Percentiles rank a stretch among this genome's conserved stretches.
These are phyloP conservation scores for Parthenolecanium corni DNA, from an alignment of 2,888 invertebrate species.

Conservation along the genomic window DNA sequence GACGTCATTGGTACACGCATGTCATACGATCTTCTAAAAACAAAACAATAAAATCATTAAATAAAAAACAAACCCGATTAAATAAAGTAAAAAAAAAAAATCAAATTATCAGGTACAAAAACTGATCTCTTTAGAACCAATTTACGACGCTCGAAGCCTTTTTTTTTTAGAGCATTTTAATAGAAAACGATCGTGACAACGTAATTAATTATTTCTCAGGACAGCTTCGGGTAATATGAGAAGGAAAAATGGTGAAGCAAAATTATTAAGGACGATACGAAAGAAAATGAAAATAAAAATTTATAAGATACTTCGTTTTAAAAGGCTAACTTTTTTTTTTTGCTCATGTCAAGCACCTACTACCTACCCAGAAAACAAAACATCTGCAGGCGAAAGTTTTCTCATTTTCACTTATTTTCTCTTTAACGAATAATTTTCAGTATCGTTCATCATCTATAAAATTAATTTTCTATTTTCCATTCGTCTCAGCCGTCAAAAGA, in stretches of 20 bases:
- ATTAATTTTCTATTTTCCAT: no score
- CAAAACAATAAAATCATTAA: not conserved
- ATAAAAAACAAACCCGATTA: not conserved
- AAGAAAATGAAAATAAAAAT: no score
- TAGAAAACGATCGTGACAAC: no score
- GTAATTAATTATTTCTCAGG: no score
- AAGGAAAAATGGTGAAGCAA: not conserved
- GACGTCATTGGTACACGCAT: constrained; percentile 27
- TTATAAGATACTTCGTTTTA: not conserved
- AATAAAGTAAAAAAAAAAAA: not conserved
- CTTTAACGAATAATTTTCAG: not conserved
- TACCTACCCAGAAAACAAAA: not conserved
- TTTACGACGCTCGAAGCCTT: no score
- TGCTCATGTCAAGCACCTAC: not conserved
- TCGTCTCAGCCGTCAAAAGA: no score
- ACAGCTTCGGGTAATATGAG: no score
- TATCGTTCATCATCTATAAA: not conserved
- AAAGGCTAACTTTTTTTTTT: not conserved
- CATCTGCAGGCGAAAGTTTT: not conserved
- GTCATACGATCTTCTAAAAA: constrained; percentile 11
- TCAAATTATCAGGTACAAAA: not conserved
- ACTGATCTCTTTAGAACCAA: no score
- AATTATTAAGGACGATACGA: not conserved
- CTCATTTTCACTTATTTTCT: not conserved
- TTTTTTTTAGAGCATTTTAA: no score